Conservation (phyloP, 2,888 invertebrate species). For the Corbicula japonica region DNA sequence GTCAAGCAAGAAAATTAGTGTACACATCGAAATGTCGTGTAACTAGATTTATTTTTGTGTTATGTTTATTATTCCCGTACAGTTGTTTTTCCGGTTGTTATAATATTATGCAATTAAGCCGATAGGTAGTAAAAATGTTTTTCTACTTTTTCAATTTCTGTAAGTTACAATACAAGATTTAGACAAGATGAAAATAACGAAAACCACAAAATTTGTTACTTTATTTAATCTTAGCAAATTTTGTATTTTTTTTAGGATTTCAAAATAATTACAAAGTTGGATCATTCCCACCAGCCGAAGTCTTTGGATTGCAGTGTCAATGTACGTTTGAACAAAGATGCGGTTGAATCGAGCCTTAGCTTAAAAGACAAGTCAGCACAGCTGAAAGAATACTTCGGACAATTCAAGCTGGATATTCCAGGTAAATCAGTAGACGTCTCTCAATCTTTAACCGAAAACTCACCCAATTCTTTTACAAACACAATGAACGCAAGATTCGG, state of each 20-base stretch:
- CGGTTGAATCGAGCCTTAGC: slow-evolving; percentile 60
- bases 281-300: slow-evolving; percentile 67
- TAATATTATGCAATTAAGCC: too few species aligned
- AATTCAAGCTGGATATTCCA: slow-evolving; percentile 68
- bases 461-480: slow-evolving; percentile 65
- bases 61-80: too few species aligned
- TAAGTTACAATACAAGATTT: too few species aligned
- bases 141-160: too few species aligned
- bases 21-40: background rate
- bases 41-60: background rate
- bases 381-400: slow-evolving; percentile 63
- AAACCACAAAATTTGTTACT: background rate
- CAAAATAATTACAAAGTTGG: slow-evolving; percentile 64
- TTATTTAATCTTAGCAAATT: background rate
- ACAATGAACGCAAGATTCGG: slow-evolving; percentile 63
- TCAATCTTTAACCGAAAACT: slow-evolving; percentile 66
- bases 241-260: slow-evolving; percentile 67
- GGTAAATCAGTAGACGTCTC: slow-evolving; percentile 71
- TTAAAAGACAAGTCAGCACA: slow-evolving; percentile 69
- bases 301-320: slow-evolving; percentile 66
- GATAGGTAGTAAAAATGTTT: too few species aligned
- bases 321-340: slow-evolving; percentile 67
- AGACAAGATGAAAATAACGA: too few species aligned
- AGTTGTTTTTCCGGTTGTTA: too few species aligned
- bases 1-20: background rate